Evolutionary conservation across 37 sponge, comb jelly and placozoan genomes (phyloP), one percentile per base, ranked within the genome.

Genomic region (Haliclona indistincta): DNA sequence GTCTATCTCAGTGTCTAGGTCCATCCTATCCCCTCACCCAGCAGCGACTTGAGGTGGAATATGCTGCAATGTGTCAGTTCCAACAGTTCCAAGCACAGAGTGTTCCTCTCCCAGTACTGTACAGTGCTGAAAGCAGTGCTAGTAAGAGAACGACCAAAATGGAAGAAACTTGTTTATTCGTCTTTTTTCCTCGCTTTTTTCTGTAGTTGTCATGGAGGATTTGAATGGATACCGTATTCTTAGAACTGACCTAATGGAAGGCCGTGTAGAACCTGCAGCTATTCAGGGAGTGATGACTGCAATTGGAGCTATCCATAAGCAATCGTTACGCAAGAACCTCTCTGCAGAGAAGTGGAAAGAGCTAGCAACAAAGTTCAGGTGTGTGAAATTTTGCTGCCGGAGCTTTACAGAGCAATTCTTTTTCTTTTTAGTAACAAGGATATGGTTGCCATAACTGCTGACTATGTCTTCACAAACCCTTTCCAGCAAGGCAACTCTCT

Each of bases 131-230:
- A 54, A 11, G 8, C 6, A 44, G 20, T 33, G 39, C 68, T 30
- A 23, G 47, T 67, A 43, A 40, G 22, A 7, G n/a, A 25, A n/a
- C 23, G 11, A 47, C 13, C 49, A 17, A 47, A 17, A 47, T 47
- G 13, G 13, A 17, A 13, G 13, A 47, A 8, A 13, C 13, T 47
- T 47, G 8, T 47, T 47, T 8, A 47, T 13, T 8, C 49, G 13
- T 47, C 49, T 13, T 17, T 8, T 47, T 47, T 17, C 49, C 13
- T 8, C 49, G 13, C 13, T 8, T 47, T 47, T 13, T 47, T 47
- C 8, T 47, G 49, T 67, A 67, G 51, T 71, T 38, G 5, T 71
- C 26, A 71, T 71, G 73, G 58, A 71, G 23, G 73, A 71, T 43
- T 35, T 71, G 58, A 19, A 6, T 7, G 44, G 49, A 19, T 53